Evolutionary conservation across 2,113 vertebrate species (phyloP).

Genomic region (Mesitornis unicolor): DNA sequence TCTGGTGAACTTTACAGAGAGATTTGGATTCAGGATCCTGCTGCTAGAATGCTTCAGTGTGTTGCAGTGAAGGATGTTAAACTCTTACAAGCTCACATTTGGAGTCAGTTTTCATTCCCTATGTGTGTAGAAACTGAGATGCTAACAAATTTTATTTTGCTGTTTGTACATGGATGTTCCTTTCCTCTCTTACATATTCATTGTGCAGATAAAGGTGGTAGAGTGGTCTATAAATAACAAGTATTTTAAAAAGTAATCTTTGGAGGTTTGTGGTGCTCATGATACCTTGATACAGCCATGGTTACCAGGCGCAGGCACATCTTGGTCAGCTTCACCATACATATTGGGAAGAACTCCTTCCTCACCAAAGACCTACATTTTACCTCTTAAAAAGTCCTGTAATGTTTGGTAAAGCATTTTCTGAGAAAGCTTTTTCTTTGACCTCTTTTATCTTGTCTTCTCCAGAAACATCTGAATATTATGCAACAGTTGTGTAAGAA

Average conservation of each 20-base stretch:
- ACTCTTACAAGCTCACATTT: background rate
- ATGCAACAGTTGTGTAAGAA: background rate
- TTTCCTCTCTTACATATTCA: background rate
- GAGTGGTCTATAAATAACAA: too few species aligned
- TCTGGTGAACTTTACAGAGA: background rate
- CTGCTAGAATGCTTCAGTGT: background rate
- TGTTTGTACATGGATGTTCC: background rate
- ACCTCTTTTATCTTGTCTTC: background rate
- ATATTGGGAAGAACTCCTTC: background rate
- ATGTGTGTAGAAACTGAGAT: background rate
- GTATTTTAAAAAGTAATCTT: background rate
- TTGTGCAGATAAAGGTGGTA: background rate
- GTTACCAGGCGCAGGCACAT: background rate
- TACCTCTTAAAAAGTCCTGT: background rate
- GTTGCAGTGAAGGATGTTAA: background rate
- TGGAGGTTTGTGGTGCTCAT: background rate
- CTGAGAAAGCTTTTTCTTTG: background rate
- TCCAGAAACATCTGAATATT: background rate
- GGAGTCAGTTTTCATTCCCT: background rate
- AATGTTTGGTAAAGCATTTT: background rate
- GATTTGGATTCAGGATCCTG: background rate
- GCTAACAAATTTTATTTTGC: background rate
- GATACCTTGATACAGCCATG: background rate
- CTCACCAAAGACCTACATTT: too few species aligned
- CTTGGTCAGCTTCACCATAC: background rate